phyloP scores from a whole-genome alignment of 2,888 invertebrate genomes.

The Meiosimyza decipiens region DNA sequence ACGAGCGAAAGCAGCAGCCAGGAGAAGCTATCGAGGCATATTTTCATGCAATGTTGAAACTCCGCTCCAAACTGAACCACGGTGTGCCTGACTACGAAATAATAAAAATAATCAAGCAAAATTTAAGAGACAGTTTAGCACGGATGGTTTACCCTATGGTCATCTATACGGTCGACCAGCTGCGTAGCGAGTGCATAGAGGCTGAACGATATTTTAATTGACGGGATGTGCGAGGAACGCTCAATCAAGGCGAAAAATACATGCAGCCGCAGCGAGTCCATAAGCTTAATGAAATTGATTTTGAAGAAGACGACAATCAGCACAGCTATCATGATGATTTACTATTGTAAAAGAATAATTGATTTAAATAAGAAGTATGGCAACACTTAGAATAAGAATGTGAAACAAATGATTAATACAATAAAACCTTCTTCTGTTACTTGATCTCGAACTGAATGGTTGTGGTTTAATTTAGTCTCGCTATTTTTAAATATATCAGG shows the following conservation, averaged over 20 bases:
- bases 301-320: neutral
- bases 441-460: too few species aligned
- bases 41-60: conserved; percentile 20
- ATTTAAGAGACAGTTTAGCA: neutral
- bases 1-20: neutral
- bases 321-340: neutral
- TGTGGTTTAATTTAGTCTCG: too few species aligned
- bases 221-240: neutral
- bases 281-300: too few species aligned
- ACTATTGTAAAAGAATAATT: too few species aligned
- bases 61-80: neutral
- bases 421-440: too few species aligned
- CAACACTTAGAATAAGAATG: too few species aligned
- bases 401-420: too few species aligned
- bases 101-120: conserved; percentile 24
- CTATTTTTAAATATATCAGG: too few species aligned
- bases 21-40: neutral
- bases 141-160: conserved; percentile 19
- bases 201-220: neutral
- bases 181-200: conserved; percentile 27
- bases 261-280: too few species aligned
- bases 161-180: conserved; percentile 23
- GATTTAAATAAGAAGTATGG: too few species aligned
- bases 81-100: conserved; percentile 19
- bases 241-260: too few species aligned